Evolutionary conservation across 2,113 vertebrate species (phyloP), one percentile per base, ranked within the genome.

Genomic region (Bubo bubo): DNA sequence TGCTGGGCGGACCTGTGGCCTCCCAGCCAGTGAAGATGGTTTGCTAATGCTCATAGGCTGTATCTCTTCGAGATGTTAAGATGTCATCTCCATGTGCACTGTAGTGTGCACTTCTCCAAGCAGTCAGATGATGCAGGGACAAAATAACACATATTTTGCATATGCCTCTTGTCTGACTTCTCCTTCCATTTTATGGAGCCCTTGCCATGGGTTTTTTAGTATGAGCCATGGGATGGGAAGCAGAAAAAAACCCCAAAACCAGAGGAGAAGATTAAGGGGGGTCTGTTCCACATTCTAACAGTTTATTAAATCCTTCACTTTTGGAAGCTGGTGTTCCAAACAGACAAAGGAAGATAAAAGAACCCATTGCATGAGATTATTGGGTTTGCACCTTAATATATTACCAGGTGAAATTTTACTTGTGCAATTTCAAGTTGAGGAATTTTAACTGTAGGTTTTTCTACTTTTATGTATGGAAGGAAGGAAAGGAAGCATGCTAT

Each of bases 301-400:
- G 49, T 95, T 97, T 93, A 97, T 94, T 87, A 93, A 96, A 85
- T 82, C 35, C 56, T 96, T 97, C 26, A 14, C 45, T 90, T 97
- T 74, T 90, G 63, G 50, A 91, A 79, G n/a, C n/a, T 47, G 26
- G 15, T 91, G 24, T 97, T 96, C 45, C 53, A 94, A 66, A 66
- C 50, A 95, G 82, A 90, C 72, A 90, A 94, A 94, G 84, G 70
- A 89, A 90, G 62, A 79, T 66, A 60, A 80, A 94, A 86, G 43
- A 86, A 71, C 13, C 45, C 23, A 58, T 23, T 84, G 74, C 50
- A 71, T 79, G 86, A 72, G 39, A 88, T 96, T 88, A 92, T 37
- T 86, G 20, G 20, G 10, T 77, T 90, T 91, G 71, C 43, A 72
- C 64, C 84, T 89, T 93, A 96, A 60, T 95, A 58, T 41, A 55